A percentile compares a stretch with the other conserved stretches of the same genome.
phyloP scores from a whole-genome alignment of 1,140 invertebrate species.

The Eupeodes corollae region DNA sequence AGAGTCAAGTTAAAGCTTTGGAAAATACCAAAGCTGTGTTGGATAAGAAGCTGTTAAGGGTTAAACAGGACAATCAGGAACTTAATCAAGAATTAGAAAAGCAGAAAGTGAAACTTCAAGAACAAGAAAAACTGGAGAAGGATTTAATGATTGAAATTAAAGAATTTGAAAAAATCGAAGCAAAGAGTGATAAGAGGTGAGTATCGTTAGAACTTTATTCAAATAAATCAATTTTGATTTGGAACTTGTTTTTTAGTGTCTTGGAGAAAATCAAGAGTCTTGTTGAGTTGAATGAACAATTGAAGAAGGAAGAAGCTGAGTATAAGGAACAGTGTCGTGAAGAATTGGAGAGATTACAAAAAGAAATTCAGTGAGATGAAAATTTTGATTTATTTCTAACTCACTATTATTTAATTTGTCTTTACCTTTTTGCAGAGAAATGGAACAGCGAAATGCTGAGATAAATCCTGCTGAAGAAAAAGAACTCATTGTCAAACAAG shows the following conservation, averaged over 20 bases:
- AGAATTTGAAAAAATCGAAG: slow-evolving; percentile 38
- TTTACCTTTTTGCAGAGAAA: slow-evolving; percentile 35
- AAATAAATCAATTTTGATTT: background rate
- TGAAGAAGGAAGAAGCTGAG: slow-evolving; percentile 60
- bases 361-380: slow-evolving; percentile 42
- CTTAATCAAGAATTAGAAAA: slow-evolving; percentile 37
- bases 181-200: slow-evolving; percentile 40
- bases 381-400: background rate
- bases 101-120: slow-evolving; percentile 33
- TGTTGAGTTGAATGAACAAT: slow-evolving; percentile 56
- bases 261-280: slow-evolving; percentile 53
- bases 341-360: slow-evolving; percentile 48
- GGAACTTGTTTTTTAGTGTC: slow-evolving; percentile 44
- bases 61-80: slow-evolving; percentile 30
- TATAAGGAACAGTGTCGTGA: slow-evolving; percentile 66
- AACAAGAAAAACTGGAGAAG: slow-evolving; percentile 24
- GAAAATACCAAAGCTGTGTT: slow-evolving; percentile 45
- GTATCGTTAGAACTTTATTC: background rate
- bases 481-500: slow-evolving; percentile 46
- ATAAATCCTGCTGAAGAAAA: slow-evolving; percentile 37
- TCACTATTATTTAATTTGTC: background rate
- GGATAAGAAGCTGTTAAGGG: slow-evolving; percentile 27
- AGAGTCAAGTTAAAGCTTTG: slow-evolving; percentile 42
- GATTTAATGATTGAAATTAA: slow-evolving; percentile 26
- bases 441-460: slow-evolving; percentile 40